Percentiles rank a stretch among this genome's conserved stretches.
Conservation (phyloP, 2,888 invertebrate genomes). For the Sinopyrophorus schimmeli region DNA sequence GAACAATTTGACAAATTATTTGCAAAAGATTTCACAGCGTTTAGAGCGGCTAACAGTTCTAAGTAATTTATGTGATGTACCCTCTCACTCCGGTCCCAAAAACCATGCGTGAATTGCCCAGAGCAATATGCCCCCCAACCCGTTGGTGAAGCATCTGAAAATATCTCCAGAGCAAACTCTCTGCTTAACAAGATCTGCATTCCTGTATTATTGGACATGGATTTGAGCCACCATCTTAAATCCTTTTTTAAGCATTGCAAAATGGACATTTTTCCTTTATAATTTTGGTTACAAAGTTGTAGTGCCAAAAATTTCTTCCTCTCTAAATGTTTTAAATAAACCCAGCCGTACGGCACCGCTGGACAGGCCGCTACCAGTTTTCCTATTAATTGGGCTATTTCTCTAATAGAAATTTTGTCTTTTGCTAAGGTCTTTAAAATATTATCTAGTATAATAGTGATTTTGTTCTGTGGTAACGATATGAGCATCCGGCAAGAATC, state of each 20-base stretch:
- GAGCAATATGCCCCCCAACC: conserved; percentile 38
- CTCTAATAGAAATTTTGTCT: conserved; percentile 20
- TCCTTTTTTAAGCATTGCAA: conserved; percentile 10
- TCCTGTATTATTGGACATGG: conserved; percentile 14
- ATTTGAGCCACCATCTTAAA: conserved; percentile 32
- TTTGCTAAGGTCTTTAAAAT: neutral
- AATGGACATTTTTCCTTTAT: conserved; percentile 9
- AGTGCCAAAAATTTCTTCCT: conserved; percentile 27
- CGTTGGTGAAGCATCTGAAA: conserved; percentile 34
- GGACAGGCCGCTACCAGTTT: conserved; percentile 31
- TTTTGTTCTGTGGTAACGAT: conserved; percentile 3
- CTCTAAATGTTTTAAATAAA: conserved; percentile 32
- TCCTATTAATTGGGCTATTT: conserved; percentile 29
- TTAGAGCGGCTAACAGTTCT: conserved; percentile 36
- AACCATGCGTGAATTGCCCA: conserved; percentile 29
- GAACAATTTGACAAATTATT: conserved; percentile 18
- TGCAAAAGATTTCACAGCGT: conserved; percentile 38
- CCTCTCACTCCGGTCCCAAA: conserved; percentile 33
- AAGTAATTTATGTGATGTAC: conserved; percentile 38
- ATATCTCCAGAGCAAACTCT: conserved; percentile 34
- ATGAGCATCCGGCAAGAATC: conserved; percentile 7
- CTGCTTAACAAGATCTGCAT: conserved; percentile 18
- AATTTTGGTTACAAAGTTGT: conserved; percentile 6
- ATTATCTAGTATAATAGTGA: neutral
- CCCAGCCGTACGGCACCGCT: conserved; percentile 29